Conservation (phyloP, 2,797 vertebrate species). For the Arctocebus calabarensis region DNA sequence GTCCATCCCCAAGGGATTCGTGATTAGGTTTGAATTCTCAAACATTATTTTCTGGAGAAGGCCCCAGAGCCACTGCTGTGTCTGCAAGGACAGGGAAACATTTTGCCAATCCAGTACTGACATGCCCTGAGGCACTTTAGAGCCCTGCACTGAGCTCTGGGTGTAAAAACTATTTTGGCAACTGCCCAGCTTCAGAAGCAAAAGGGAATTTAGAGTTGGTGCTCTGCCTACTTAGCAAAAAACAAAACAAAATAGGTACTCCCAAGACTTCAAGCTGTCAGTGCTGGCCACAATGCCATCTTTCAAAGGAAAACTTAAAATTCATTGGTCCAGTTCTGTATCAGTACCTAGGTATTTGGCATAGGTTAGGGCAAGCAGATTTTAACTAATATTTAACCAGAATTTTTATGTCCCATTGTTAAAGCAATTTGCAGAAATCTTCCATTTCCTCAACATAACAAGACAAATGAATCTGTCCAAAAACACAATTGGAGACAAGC, state of each 20-base stretch:
- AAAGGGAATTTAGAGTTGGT: neutral
- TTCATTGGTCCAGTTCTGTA: neutral
- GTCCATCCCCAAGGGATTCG: neutral
- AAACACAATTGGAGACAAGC: neutral
- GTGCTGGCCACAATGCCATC: neutral
- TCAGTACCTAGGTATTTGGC: neutral
- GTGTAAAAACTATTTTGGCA: neutral
- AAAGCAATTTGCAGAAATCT: conserved; percentile 10
- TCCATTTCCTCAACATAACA: neutral
- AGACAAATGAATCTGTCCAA: neutral
- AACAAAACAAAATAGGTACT: neutral
- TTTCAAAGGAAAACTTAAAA: conserved; percentile 25
- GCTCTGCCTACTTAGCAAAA: neutral
- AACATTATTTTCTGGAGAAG: conserved; percentile 50
- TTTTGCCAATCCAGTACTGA: neutral
- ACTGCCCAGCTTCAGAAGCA: conserved; percentile 32
- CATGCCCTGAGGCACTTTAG: neutral
- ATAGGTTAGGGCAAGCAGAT: neutral
- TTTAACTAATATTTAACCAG: neutral
- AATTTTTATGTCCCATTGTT: conserved; percentile 42
- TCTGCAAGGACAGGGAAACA: conserved; percentile 28
- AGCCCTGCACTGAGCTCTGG: conserved; percentile 22
- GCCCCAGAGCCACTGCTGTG: neutral
- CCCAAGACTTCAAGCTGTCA: neutral
- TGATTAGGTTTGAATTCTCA: conserved; percentile 59